Base-by-base conservation (phyloP, 2,797 vertebrate species). In the Anolis apletophallus region DNA sequence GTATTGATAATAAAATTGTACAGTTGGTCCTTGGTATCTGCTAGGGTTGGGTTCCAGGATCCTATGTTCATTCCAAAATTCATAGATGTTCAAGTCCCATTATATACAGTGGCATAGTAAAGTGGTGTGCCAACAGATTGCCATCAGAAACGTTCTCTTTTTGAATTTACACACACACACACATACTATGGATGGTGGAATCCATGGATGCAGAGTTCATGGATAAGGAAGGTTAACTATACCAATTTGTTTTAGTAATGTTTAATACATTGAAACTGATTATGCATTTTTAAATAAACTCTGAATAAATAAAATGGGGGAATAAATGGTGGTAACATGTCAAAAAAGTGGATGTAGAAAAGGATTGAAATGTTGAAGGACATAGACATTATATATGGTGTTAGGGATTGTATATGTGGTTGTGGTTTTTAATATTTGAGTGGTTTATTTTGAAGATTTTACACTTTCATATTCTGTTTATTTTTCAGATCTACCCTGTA, bases 371-470 rank as follows among this genome's bases (percentile, higher is more conserved):
- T 68, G 11, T 46, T 26, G 50, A 40, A 50, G 61, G 29, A 52
- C 50, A 61, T 61, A 46, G 36, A 57, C 71, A 46, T 32, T 57
- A 57, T 61, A 75, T n/a, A 81, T 32, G 19, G 36, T 7, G 40
- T 46, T 74, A 23, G 36, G 8, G 17, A 52, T 75, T 81, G 59
- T 81, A 17, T 32, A 32, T 79, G 50, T 50, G 52, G 21, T 85
- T 80, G 29, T 34, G 3, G 5, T 57, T 79, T 79, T 34, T 23
- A 34, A 61, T 74, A 46, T 80, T 80, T 73, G 19, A 85, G 11
- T 85, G 26, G 29, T 32, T 80, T 26, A 2, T n/a, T 52, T 59
- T 80, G 61, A 78, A 85, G 17, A 79, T 57, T 78, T 32, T 69
- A n/a, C 52, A 57, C 40, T 85, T 86, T 81, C n/a, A 64, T 54